phyloP scores from a whole-genome alignment of 2,113 vertebrate species.

The Tympanuchus pallidicinctus region DNA sequence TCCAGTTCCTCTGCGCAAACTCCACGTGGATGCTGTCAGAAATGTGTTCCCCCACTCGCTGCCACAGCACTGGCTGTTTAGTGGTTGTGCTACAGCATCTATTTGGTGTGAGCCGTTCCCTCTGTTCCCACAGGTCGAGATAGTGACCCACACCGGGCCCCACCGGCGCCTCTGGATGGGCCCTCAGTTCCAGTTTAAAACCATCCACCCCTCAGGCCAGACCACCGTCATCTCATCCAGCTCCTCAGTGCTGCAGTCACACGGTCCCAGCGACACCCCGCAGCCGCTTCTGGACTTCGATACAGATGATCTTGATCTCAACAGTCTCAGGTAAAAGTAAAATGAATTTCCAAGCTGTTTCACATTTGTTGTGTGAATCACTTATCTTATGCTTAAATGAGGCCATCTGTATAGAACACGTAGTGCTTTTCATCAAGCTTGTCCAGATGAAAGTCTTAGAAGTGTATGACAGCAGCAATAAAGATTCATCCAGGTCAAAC shows the following conservation, averaged over 20 bases:
- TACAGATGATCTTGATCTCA: slow-evolving; percentile 95
- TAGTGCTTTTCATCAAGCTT: neutral
- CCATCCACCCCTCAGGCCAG: slow-evolving; percentile 97
- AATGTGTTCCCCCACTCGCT: neutral
- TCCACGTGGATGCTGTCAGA: accelerated
- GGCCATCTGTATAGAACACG: neutral
- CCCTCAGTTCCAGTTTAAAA: slow-evolving; percentile 99
- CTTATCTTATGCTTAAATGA: neutral
- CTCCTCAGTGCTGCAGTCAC: slow-evolving; percentile 96
- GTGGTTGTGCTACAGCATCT: accelerated
- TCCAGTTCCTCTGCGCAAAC: neutral
- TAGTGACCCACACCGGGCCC: slow-evolving; percentile 96
- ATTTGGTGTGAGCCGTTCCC: neutral
- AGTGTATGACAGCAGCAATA: accelerated
- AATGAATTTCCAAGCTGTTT: neutral
- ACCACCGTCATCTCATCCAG: slow-evolving; percentile 98
- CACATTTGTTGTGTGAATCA: neutral
- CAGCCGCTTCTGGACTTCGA: slow-evolving; percentile 97
- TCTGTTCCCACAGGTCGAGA: slow-evolving; percentile 90
- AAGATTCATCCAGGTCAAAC: neutral
- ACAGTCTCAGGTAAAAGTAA: slow-evolving; percentile 92
- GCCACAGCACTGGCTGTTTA: neutral
- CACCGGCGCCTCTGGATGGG: slow-evolving; percentile 98
- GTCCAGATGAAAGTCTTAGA: neutral
- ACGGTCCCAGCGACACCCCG: slow-evolving; percentile 90